Evolutionary conservation across 2,888 invertebrate genomes (phyloP).

Genomic region (Rhaphigaster nebulosa): DNA sequence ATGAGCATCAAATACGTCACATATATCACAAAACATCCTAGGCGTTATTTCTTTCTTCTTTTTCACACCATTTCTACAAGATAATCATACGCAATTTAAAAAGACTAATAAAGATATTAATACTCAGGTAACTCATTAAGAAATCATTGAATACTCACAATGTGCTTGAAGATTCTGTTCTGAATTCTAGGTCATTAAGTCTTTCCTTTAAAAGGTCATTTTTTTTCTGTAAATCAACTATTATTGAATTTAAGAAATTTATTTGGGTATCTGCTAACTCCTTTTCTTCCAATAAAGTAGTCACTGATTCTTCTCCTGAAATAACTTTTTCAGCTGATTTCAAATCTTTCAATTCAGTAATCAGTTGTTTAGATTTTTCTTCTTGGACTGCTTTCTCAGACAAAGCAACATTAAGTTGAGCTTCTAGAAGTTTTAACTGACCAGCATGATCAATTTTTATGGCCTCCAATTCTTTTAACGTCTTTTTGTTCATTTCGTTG

Average conservation of each 20-base stretch:
- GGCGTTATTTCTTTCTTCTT: conserved; percentile 73
- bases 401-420: conserved; percentile 66
- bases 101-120: background rate
- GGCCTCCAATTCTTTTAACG: conserved; percentile 70
- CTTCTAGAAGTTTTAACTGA: conserved; percentile 51
- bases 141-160: conserved; percentile 47
- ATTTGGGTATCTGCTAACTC: conserved; percentile 78
- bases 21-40: conserved; percentile 96
- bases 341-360: conserved; percentile 37
- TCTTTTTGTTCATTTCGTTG: conserved; percentile 67
- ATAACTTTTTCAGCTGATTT: conserved; percentile 40
- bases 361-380: conserved; percentile 44
- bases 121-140: background rate
- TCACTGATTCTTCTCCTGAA: conserved; percentile 28
- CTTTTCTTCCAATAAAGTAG: conserved; percentile 65
- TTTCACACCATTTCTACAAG: conserved; percentile 62
- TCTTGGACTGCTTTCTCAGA: conserved; percentile 57
- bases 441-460: conserved; percentile 68
- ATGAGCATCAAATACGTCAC: conserved; percentile 95
- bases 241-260: conserved; percentile 95
- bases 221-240: conserved; percentile 95
- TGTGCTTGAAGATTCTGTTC: conserved; percentile 68
- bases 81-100: conserved; percentile 38
- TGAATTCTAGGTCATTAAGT: conserved; percentile 84
- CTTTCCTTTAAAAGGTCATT: conserved; percentile 86